Evolutionary conservation across 2,113 vertebrate genomes (phyloP).

Genomic region (Pitta sordida): DNA sequence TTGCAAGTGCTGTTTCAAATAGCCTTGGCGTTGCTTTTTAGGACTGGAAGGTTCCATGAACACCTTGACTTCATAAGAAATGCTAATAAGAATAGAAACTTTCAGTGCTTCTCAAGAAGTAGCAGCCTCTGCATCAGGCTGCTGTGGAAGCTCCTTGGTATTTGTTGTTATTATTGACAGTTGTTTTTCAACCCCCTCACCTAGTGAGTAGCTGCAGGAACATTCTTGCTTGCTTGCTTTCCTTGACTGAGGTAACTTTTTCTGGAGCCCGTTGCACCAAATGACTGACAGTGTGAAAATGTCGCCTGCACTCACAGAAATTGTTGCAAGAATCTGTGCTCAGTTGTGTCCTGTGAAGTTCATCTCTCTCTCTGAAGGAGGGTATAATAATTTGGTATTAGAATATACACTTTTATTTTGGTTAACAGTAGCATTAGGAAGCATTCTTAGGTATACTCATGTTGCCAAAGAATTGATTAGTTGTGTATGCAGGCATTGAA

Average conservation of each 20-base stretch:
- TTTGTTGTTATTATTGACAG: background rate
- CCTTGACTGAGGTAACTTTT: background rate
- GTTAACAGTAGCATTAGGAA: background rate
- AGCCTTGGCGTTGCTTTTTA: background rate
- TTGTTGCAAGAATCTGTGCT: fast-evolving
- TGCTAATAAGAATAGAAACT: background rate
- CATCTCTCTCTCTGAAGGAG: background rate
- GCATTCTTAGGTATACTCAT: background rate
- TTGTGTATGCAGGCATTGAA: background rate
- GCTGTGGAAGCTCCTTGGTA: background rate
- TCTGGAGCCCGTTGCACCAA: background rate
- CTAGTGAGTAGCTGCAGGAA: background rate
- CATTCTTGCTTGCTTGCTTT: background rate
- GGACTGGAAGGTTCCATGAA: background rate
- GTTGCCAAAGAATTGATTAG: background rate
- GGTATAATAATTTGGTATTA: background rate
- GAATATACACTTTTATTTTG: background rate
- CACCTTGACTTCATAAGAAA: background rate
- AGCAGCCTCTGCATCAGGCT: background rate
- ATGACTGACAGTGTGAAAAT: background rate
- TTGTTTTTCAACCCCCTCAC: background rate
- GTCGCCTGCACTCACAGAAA: background rate
- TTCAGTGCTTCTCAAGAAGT: background rate
- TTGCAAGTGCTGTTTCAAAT: background rate
- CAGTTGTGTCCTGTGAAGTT: background rate